Conservation (phyloP, 2,113 vertebrate species). For the Procavia capensis region DNA sequence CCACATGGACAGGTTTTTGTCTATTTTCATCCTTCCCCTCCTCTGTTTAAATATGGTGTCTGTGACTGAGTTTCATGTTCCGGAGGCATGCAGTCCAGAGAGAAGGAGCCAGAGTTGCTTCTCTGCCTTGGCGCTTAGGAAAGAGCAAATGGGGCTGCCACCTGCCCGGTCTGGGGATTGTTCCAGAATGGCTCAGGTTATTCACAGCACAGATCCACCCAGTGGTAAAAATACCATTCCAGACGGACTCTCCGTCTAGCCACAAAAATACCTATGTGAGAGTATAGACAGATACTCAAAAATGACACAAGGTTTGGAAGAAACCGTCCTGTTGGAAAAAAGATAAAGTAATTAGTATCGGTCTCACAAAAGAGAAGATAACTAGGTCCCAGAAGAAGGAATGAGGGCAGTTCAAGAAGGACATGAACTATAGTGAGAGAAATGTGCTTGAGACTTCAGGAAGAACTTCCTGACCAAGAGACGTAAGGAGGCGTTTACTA, state of each 20-base stretch:
- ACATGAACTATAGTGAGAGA: not conserved
- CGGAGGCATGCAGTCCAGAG: constrained; percentile 82
- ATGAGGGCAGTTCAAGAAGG: constrained; percentile 37
- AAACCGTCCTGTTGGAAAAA: constrained; percentile 59
- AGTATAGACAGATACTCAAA: constrained; percentile 70
- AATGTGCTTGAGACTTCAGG: not conserved
- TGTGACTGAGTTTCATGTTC: constrained; percentile 82
- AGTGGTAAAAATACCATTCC: constrained; percentile 83
- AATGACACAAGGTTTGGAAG: constrained; percentile 75
- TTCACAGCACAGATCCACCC: constrained; percentile 85
- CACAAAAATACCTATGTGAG: constrained; percentile 83
- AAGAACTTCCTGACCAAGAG: constrained; percentile 36
- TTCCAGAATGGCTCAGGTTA: constrained; percentile 85
- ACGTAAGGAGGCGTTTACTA: not conserved
- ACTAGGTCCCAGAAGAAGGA: constrained; percentile 20
- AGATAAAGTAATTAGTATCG: constrained; percentile 57
- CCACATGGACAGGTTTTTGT: constrained; percentile 83
- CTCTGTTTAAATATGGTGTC: constrained; percentile 84
- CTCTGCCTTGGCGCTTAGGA: constrained; percentile 83
- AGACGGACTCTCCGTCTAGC: constrained; percentile 81
- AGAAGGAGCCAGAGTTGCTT: constrained; percentile 83
- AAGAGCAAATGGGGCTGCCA: constrained; percentile 85
- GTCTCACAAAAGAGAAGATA: constrained; percentile 45
- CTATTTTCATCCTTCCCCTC: constrained; percentile 82
- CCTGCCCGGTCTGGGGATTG: constrained; percentile 83